phyloP scores from a whole-genome alignment of 2,797 vertebrate genomes.

The Diglossa cyanea region DNA sequence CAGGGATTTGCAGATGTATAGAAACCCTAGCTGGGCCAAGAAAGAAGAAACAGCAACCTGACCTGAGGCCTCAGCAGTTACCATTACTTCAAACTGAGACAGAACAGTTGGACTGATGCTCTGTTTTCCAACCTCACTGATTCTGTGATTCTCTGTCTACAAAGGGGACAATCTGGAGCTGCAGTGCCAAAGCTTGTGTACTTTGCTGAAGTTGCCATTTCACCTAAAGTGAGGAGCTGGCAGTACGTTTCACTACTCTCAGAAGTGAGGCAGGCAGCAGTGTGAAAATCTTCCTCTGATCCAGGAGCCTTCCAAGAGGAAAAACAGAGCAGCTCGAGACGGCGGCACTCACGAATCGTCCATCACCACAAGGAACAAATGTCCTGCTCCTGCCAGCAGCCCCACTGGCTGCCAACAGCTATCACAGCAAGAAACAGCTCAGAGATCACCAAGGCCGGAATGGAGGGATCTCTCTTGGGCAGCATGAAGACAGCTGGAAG shows the following conservation, averaged over 20 bases:
- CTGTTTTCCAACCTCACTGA: not conserved
- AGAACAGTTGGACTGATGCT: fast-evolving
- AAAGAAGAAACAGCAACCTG: not conserved
- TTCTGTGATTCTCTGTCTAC: not conserved
- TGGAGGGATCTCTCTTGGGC: not conserved
- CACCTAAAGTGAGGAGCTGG: not conserved
- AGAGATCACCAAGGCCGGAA: not conserved
- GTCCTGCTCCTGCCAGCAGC: not conserved
- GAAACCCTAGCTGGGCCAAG: not conserved
- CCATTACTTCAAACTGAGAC: not conserved
- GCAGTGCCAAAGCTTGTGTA: not conserved
- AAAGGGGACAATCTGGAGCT: not conserved
- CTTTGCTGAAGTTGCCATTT: not conserved
- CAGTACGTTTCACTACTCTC: not conserved
- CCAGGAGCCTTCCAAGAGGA: not conserved
- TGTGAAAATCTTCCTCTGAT: not conserved
- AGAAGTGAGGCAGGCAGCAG: not conserved
- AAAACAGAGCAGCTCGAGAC: not conserved
- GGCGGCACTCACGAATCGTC: fast-evolving
- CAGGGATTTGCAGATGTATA: not conserved
- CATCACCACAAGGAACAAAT: not conserved
- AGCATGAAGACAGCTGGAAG: not conserved
- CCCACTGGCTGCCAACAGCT: not conserved
- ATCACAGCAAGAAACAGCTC: not conserved
- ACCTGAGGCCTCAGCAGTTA: not conserved